Evolutionary conservation across 2,113 vertebrate genomes (phyloP), one percentile per base, ranked within the genome.

Genomic region (Seriola quinqueradiata): DNA sequence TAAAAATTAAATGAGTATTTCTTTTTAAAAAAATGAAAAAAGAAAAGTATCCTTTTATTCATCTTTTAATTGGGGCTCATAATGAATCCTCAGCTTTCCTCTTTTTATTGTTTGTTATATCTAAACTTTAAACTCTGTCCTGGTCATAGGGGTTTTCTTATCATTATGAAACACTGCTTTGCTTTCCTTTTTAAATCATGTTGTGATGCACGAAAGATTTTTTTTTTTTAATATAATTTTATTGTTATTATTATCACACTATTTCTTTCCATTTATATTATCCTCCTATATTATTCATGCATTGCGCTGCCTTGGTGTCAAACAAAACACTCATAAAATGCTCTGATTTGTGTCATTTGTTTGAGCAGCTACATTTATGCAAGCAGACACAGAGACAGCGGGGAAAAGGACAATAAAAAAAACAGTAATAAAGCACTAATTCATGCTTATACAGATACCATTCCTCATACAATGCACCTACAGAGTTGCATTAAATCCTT

Each of bases 401-500:
- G 52, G 11, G 12, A 25, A 23, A 38, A 50, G 38, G 61, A 58
- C 42, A 69, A 58, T 59, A 67, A 60, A 36, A 61, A 44, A 71
- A 19, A 8, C 9, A 25, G 16, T 34, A 42, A 64, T 58, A 75
- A 19, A 65, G 13, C 3, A 60, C 38, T 25, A 36, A 46, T 65
- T 48, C n/a, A 36, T 48, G 54, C 46, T 65, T 55, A 61, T 65
- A 9, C 75, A 73, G 79, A 78, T 61, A 48, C 50, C 12, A 7
- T 64, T 63, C 19, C 25, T 46, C 32, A 82, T 71, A 81, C 82
- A 90, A 87, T 44, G 44, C 23, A 79, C 57, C 61, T 72, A 81
- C 17, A 79, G 17, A 70, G 52, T 14, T 25, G 59, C 42, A 73
- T 77, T 87, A 87, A 88, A 90, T 78, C 79, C 42, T 25, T 34